Percentiles rank a stretch among this genome's conserved stretches.
Conservation (phyloP, 2,113 vertebrate species). For the Pterocles gutturalis region DNA sequence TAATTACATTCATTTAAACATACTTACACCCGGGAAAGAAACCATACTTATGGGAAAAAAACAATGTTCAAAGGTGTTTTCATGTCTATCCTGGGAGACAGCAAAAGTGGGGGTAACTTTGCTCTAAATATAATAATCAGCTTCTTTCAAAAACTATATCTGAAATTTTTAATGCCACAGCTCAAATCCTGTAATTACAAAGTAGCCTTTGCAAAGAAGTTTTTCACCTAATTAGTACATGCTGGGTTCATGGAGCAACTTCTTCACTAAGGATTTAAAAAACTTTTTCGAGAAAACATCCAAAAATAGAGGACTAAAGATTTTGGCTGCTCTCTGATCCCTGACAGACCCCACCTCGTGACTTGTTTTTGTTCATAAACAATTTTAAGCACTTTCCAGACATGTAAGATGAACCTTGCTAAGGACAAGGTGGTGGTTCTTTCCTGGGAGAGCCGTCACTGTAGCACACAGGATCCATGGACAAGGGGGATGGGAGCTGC, state of each 20-base stretch:
- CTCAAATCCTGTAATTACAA: conserved; percentile 78
- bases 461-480: background rate
- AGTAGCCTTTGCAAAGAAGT: conserved; percentile 38
- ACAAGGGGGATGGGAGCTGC: background rate
- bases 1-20: conserved; percentile 65
- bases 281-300: conserved; percentile 35
- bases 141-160: conserved; percentile 55
- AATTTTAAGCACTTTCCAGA: conserved; percentile 36
- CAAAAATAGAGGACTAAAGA: conserved; percentile 49
- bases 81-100: conserved; percentile 50
- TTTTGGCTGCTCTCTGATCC: conserved; percentile 14
- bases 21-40: conserved; percentile 58
- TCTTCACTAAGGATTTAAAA: background rate
- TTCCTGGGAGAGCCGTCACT: background rate
- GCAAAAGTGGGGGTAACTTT: background rate
- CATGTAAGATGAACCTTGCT: background rate
- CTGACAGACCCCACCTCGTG: conserved; percentile 15
- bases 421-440: conserved; percentile 3
- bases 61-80: conserved; percentile 73
- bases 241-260: background rate
- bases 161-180: conserved; percentile 68
- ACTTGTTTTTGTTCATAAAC: conserved; percentile 17
- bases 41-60: conserved; percentile 52
- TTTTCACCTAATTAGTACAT: conserved; percentile 68
- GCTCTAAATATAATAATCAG: conserved; percentile 75